Conservation (phyloP, 2,888 invertebrate genomes). For the Mesochorus sp. region DNA sequence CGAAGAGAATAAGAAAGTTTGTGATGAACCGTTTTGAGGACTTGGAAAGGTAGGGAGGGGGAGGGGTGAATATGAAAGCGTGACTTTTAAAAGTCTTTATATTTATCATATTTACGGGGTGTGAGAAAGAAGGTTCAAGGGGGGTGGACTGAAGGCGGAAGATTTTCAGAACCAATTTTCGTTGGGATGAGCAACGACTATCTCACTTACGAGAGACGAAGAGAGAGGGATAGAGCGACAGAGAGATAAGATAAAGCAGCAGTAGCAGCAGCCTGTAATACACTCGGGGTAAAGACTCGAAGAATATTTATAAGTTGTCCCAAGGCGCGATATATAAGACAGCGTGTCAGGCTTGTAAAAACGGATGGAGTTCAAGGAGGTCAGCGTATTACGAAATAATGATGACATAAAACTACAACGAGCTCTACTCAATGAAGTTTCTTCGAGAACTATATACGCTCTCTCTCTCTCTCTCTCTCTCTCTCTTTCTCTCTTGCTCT, state of each 20-base stretch:
- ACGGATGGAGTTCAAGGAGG: slow-evolving; percentile 40
- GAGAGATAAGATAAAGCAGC: slow-evolving; percentile 32
- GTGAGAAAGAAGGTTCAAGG: not conserved
- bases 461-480: too few species aligned
- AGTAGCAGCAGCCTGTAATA: slow-evolving; percentile 7
- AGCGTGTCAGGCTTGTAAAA: slow-evolving; percentile 43
- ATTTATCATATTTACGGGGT: not conserved
- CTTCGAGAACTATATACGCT: slow-evolving; percentile 46
- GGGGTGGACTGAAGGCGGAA: not conserved
- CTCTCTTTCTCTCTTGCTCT: too few species aligned
- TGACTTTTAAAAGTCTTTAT: not conserved
- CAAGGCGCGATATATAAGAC: not conserved
- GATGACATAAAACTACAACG: slow-evolving; percentile 59
- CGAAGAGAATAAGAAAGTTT: too few species aligned
- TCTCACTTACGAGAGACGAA: too few species aligned
- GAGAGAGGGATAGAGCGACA: too few species aligned
- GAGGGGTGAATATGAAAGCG: too few species aligned
- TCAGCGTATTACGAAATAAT: slow-evolving; percentile 58
- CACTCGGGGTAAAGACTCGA: slow-evolving; percentile 33
- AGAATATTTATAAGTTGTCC: slow-evolving; percentile 55
- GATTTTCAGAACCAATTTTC: slow-evolving; percentile 35
- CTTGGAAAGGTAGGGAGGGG: too few species aligned
- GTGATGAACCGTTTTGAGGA: too few species aligned
- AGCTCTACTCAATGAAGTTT: slow-evolving; percentile 54
- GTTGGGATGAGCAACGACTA: slow-evolving; percentile 3